Percentiles rank a stretch among this genome's conserved stretches.
Evolutionary conservation across 1,140 invertebrate genomes (phyloP).

Genomic region (Diachasmimorpha longicaudata): DNA sequence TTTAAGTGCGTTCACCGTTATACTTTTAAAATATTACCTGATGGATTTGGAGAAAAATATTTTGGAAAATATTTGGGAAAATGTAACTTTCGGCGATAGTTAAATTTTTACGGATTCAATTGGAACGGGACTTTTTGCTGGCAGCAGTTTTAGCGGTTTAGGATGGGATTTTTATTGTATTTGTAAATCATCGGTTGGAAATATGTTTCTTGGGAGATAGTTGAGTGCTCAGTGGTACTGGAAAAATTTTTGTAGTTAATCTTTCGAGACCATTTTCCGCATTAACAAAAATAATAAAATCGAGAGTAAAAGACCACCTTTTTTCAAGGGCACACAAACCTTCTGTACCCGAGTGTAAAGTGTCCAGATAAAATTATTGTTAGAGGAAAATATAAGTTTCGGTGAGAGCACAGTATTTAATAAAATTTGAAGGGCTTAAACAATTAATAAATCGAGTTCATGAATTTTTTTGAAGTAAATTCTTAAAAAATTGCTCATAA

Average conservation of each 20-base stretch:
- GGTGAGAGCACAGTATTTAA: too few species aligned
- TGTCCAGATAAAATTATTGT: too few species aligned
- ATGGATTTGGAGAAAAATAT: not conserved
- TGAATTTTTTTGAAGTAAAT: too few species aligned
- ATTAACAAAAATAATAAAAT: too few species aligned
- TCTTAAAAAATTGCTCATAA: too few species aligned
- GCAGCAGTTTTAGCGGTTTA: not conserved
- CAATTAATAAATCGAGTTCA: too few species aligned
- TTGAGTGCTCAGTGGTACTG: not conserved
- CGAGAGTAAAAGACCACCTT: too few species aligned
- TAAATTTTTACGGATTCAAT: not conserved
- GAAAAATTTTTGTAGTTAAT: not conserved
- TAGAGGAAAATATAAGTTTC: too few species aligned
- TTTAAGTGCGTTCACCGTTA: not conserved
- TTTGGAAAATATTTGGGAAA: not conserved
- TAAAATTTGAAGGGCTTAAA: too few species aligned
- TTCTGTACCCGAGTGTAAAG: too few species aligned
- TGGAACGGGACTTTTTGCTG: not conserved
- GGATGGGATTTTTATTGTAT: not conserved
- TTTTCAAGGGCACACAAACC: too few species aligned
- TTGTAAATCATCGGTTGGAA: not conserved
- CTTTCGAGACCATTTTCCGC: too few species aligned
- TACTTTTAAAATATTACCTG: conserved; percentile 8
- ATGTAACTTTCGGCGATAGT: not conserved
- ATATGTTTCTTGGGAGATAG: not conserved